Base-by-base conservation (phyloP, 2,113 vertebrate genomes). In the Procavia capensis region DNA sequence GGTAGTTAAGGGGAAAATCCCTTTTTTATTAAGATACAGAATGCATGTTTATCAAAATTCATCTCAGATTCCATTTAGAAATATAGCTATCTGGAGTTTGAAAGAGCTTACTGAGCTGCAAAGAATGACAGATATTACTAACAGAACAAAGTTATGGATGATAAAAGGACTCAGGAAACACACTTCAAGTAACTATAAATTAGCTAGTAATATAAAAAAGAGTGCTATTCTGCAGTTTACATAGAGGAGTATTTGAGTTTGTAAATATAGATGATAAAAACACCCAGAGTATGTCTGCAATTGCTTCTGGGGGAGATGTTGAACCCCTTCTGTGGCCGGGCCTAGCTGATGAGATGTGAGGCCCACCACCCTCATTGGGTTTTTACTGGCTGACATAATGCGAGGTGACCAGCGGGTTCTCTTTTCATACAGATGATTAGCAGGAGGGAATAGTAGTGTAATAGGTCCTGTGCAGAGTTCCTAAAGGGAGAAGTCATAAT, bases 11-110 rank as follows among this genome's bases (percentile, higher is more conserved):
- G 95, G 96, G 36, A 19, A 50, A 94, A 93, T 92, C 91, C 72
- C 93, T 89, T 95, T 94, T 97, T 93, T 93, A 97, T 94, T 94
- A 96, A 83, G 95, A 90, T 96, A 97, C 76, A n/a, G 19, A 97
- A 91, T 97, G 59, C 89, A 68, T 97, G 95, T 94, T 98, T 98
- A 98, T 98, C 97, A 98, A 96, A 93, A 97, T 98, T 97, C 95
- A 95, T 97, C 96, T 96, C 90, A 91, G 97, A 96, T 94, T 96
- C 94, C 96, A 92, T 95, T 96, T 95, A 97, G 96, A 98, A 98
- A 97, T 96, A 95, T 27, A 98, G 97, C 97, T 96, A 97, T 95
- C 97, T 97, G 83, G 85, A 93, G 57, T 98, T 98, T 97, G 90
- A 96, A 97, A 97, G 96, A 95, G 96, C 95, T 98, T 95, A 94